Base-by-base conservation (phyloP, 2,797 vertebrate genomes). In the Gephyroberyx darwinii region DNA sequence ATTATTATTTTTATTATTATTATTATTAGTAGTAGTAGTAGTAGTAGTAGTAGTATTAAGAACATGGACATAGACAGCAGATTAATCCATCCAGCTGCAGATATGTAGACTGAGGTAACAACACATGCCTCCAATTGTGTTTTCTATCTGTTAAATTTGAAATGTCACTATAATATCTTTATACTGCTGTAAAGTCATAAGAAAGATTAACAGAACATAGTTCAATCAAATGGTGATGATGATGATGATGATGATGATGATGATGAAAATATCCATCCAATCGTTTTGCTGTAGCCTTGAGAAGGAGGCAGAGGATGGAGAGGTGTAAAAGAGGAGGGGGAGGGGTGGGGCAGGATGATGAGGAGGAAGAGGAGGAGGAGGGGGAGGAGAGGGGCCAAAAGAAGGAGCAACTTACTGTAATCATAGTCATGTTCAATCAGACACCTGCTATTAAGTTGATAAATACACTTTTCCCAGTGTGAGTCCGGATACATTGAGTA, bases 371-470 rank as follows among this genome's bases (percentile, higher is more conserved):
- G 26, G 72, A 70, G 9, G 72, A 74, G 37, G 52, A 81, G 61
- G 75, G 74, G 72, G 82, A 66, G 75, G 82, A 86, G 81, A 80
- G 77, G 78, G 84, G 83, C 79, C 82, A 69, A 89, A 83, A 87
- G 87, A 90, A 89, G 89, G 89, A 89, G 83, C 84, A 80, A 89
- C 90, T 91, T 92, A 91, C 92, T 89, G 90, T 94, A 95, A 94
- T 94, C 93, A 94, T 91, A 92, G 93, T 92, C 91, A 88, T 92
- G 91, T 93, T 93, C 93, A 93, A 94, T 93, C 92, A 94, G 91
- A 94, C 93, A 93, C 93, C 93, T 94, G 93, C 92, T 93, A 95
- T 95, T 94, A 94, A 91, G 91, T 91, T 93, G 91, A 93, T 93
- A 94, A 94, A 93, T 93, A 94, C 92, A 93, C 91, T 93, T 93